Evolutionary conservation across 1,140 invertebrate species (phyloP).

Genomic region (Adoxophyes honmai): DNA sequence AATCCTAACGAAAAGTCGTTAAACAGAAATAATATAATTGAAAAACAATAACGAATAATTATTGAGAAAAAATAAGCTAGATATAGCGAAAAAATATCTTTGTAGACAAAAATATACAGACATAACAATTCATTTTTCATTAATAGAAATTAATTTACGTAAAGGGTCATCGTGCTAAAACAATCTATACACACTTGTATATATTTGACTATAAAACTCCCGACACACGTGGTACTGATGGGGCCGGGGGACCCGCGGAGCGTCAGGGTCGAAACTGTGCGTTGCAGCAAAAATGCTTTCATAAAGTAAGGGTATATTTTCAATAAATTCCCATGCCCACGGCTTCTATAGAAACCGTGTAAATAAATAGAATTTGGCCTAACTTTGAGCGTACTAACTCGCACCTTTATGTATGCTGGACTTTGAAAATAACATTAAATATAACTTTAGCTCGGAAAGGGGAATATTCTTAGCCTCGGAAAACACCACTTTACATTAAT

Average conservation of each 20-base stretch:
- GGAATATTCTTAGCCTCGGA: slow-evolving; percentile 30
- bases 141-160: slow-evolving; percentile 15
- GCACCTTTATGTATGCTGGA: slow-evolving; percentile 22
- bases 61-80: slow-evolving; percentile 32
- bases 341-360: not conserved
- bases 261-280: not conserved
- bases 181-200: slow-evolving; percentile 22
- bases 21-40: slow-evolving; percentile 22
- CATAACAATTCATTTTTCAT: slow-evolving; percentile 27
- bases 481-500: slow-evolving; percentile 26
- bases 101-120: slow-evolving; percentile 67
- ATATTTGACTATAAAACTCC: slow-evolving; percentile 16
- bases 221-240: not conserved
- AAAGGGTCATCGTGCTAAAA: slow-evolving; percentile 17
- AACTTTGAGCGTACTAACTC: slow-evolving; percentile 33
- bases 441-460: slow-evolving; percentile 3
- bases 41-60: slow-evolving; percentile 24
- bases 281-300: not conserved
- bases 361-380: slow-evolving; percentile 31
- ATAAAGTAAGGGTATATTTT: slow-evolving; percentile 5
- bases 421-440: slow-evolving; percentile 2
- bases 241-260: too few relatives aligned
- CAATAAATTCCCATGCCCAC: not conserved
- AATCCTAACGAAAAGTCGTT: slow-evolving; percentile 18
- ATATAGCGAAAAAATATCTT: slow-evolving; percentile 26